Conservation (phyloP, 2,113 vertebrate genomes). For the Leucopsar rothschildi region DNA sequence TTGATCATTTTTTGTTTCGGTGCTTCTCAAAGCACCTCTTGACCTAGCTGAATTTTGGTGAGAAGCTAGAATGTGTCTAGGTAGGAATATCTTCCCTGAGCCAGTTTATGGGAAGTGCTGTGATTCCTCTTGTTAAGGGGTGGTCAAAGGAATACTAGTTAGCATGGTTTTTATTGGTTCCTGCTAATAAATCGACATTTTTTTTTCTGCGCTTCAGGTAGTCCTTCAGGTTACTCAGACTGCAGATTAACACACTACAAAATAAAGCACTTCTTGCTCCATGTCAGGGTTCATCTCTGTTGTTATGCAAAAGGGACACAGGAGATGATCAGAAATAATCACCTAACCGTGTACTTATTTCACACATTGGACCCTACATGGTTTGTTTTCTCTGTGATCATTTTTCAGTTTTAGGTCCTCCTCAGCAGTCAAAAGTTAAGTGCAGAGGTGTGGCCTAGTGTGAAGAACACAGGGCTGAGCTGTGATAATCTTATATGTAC, state of each 20-base stretch:
- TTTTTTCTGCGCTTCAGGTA: not conserved
- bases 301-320: not conserved
- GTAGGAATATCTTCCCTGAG: not conserved
- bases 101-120: not conserved
- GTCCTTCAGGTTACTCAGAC: not conserved
- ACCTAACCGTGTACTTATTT: fast-evolving
- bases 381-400: not conserved
- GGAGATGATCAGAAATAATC: not conserved
- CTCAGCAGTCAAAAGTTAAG: not conserved
- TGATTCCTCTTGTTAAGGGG: not conserved
- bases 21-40: not conserved
- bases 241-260: not conserved
- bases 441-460: not conserved
- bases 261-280: not conserved
- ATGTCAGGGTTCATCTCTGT: not conserved
- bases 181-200: not conserved
- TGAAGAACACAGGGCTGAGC: not conserved
- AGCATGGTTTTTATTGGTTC: not conserved
- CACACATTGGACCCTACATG: not conserved
- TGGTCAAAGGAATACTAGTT: not conserved
- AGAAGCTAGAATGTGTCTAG: not conserved
- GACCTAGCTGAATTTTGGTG: not conserved
- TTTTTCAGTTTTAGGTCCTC: not conserved
- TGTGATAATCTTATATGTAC: not conserved
- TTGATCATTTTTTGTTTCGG: not conserved